Evolutionary conservation across 2,113 vertebrate genomes (phyloP), one percentile per base, ranked within the genome.

Genomic region (Seriola rivoliana): DNA sequence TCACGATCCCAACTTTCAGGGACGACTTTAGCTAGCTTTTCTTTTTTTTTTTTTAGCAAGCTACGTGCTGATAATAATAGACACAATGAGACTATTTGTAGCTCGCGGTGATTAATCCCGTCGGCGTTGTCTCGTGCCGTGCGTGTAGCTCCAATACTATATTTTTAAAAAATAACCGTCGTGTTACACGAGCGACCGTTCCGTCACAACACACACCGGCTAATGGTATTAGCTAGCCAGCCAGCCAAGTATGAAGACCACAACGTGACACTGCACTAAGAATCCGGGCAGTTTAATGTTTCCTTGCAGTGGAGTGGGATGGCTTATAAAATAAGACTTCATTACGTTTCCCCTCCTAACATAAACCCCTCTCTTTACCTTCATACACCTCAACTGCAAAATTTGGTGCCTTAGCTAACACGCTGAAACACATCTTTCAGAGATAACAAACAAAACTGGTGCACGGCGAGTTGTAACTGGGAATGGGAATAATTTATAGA

Each of bases 51-150:
- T 50, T 50, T 16, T 42, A 32, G 52, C 44, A 34, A 64, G 60
- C 71, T 65, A 25, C 40, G 19, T 84, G 77, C 59, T 70, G 69
- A 58, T 50, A 67, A 36, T 66, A 70, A 38, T 14, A 23, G 14
- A 25, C 25, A 59, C 82, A 54, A 12, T 0, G 21, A 21, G 34
- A 46, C 9, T 19, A 1, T 25, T 55, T 55, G 21, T 44, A 36
- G 29, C 14, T 36, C 32, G 17, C 19, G 32, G 16, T 25, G 13
- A 48, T 44, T 36, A 46, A 46, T 85, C 58, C 50, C 11, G 8
- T 2, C 14, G 21, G 48, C 5, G 50, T 32, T 29, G 29, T 29
- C 29, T 29, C 29, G 29, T 29, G 29, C 29, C 9, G n/a, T 57
- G 36, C 6, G 23, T 64, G 36, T 25, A 23, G 1, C 23, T 46